These are phyloP conservation scores for Thaumetopoea pityocampa DNA, from an alignment of 1,140 invertebrate genomes.

Conservation along the genomic window DNA sequence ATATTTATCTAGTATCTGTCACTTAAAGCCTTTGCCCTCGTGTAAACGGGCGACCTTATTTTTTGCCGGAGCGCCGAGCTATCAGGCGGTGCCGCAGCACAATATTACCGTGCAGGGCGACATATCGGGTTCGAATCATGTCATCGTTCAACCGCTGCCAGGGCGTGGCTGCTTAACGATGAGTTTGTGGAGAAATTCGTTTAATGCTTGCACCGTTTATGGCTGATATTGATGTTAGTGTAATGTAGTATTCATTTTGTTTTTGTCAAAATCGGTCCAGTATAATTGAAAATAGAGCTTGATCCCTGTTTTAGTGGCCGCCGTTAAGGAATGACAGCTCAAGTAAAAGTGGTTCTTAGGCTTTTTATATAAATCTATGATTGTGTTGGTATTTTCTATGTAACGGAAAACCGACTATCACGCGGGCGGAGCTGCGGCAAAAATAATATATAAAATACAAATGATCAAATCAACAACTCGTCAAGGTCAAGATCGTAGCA, in stretches of 20 bases:
- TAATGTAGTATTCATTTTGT: neutral
- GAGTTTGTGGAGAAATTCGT: conserved; percentile 31
- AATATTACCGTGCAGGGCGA: conserved; percentile 62
- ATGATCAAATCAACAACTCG: no score
- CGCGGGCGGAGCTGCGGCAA: no score
- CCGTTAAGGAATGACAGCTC: neutral
- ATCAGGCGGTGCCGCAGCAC: conserved; percentile 59
- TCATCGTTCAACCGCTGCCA: conserved; percentile 55
- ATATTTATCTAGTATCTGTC: conserved; percentile 69
- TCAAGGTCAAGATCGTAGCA: no score
- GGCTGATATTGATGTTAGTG: conserved; percentile 17
- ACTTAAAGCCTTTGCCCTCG: conserved; percentile 64
- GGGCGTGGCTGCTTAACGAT: conserved; percentile 50
- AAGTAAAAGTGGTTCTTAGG: no score
- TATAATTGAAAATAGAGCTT: no score
- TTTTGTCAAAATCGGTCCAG: neutral
- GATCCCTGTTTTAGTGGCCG: no score
- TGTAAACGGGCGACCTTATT: conserved; percentile 69
- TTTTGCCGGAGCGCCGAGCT: conserved; percentile 61
- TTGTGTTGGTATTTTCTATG: no score
- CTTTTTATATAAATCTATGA: no score
- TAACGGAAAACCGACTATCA: no score
- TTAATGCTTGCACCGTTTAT: conserved; percentile 29
- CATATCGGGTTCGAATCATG: conserved; percentile 63
- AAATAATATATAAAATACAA: no score